Conservation (phyloP, 2,888 invertebrate species). For the Mylabris sibirica region DNA sequence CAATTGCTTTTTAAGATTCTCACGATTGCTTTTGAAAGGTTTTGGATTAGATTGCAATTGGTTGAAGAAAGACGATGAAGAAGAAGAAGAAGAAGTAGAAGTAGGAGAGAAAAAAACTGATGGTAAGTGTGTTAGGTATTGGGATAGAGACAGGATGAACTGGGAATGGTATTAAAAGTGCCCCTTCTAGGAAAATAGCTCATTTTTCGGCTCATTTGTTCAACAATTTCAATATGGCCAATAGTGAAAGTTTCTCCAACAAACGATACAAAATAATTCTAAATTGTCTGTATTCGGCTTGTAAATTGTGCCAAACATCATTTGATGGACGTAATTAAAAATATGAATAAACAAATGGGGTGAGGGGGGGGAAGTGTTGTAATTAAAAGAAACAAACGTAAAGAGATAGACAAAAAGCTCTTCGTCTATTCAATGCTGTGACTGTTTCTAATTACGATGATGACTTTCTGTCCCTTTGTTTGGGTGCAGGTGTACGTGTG, state of each 20-base stretch:
- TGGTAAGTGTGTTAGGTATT: background rate
- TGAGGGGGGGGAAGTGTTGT: background rate
- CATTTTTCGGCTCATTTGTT: slow-evolving; percentile 62
- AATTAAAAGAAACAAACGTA: slow-evolving; percentile 12
- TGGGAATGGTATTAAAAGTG: slow-evolving; percentile 58
- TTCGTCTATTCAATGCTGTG: slow-evolving; percentile 15
- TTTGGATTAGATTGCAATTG: slow-evolving; percentile 62
- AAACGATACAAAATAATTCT: background rate
- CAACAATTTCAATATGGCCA: slow-evolving; percentile 56
- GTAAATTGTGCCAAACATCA: background rate
- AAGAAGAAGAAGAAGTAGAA: background rate
- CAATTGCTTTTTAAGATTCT: slow-evolving; percentile 62
- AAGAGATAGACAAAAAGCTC: slow-evolving; percentile 11
- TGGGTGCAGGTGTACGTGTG: slow-evolving; percentile 59
- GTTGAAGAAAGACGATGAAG: slow-evolving; percentile 46
- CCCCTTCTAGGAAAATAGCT: slow-evolving; percentile 53
- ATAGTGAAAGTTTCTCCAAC: slow-evolving; percentile 35
- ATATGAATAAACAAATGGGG: background rate
- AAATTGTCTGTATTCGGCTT: background rate
- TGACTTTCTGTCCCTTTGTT: slow-evolving; percentile 42
- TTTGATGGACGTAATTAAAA: slow-evolving; percentile 3
- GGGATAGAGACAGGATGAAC: background rate
- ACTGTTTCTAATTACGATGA: slow-evolving; percentile 41
- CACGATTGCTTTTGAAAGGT: slow-evolving; percentile 61
- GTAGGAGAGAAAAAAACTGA: background rate